These are phyloP conservation scores for Camelus bactrianus DNA, from an alignment of 2,113 vertebrate species.

Conservation along the genomic window DNA sequence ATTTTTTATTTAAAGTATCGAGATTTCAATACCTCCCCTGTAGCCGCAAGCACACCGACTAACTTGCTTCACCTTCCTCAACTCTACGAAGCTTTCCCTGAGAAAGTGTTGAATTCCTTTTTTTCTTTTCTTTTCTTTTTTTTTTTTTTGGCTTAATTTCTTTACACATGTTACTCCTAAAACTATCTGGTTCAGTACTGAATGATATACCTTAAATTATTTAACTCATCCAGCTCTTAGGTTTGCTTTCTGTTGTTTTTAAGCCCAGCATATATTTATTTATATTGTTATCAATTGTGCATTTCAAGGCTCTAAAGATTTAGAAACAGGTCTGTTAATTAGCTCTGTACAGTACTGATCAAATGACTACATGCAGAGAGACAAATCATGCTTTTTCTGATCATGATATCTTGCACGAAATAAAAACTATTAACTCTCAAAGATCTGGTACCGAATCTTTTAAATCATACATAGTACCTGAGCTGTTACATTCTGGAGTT, in stretches of 20 bases:
- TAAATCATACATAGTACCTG: not conserved
- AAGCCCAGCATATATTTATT: not conserved
- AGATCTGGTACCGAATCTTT: not conserved
- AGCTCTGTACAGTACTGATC: not conserved
- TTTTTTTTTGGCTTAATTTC: not conserved
- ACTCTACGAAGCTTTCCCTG: not conserved
- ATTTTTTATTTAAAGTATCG: slow-evolving; percentile 47
- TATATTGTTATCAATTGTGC: not conserved
- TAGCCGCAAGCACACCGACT: not conserved
- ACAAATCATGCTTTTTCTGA: slow-evolving; percentile 1
- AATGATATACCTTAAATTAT: not conserved
- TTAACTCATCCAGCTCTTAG: not conserved
- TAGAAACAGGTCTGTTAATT: not conserved
- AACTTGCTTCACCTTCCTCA: not conserved
- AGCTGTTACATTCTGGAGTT: not conserved
- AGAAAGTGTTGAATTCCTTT: not conserved
- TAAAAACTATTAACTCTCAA: slow-evolving; percentile 15
- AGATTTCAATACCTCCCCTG: not conserved
- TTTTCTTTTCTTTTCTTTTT: not conserved
- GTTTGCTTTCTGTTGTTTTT: not conserved
- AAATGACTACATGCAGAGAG: not conserved
- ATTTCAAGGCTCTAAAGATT: not conserved
- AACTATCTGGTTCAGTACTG: not conserved
- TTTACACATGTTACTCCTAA: not conserved
- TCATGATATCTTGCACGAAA: not conserved